These are phyloP conservation scores for Oceanodroma leucorhoa DNA, from an alignment of 2,797 vertebrate species.

Conservation along the genomic window DNA sequence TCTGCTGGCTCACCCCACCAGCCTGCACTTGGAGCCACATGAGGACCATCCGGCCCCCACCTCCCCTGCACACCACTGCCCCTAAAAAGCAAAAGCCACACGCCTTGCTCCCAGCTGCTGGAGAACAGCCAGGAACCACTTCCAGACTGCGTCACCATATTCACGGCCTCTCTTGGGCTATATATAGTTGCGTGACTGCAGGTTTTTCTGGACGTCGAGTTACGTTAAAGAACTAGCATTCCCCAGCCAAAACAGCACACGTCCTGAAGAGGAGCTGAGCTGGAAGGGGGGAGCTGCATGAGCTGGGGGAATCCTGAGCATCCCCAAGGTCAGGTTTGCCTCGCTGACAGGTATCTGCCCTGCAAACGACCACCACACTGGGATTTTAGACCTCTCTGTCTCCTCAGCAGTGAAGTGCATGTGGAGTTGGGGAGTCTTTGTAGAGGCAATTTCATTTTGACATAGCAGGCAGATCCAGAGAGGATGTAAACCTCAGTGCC, in stretches of 20 bases:
- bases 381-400: background rate
- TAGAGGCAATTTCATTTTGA: background rate
- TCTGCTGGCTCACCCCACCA: background rate
- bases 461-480: background rate
- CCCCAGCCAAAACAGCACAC: background rate
- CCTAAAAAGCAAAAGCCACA: background rate
- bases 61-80: background rate
- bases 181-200: slow-evolving; percentile 58
- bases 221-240: background rate
- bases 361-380: fast-evolving
- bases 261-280: background rate
- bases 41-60: background rate
- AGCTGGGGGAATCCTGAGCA: background rate
- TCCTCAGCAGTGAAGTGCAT: background rate
- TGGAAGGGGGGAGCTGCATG: fast-evolving
- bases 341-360: background rate
- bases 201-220: slow-evolving; percentile 25
- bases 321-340: background rate
- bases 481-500: background rate
- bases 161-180: slow-evolving; percentile 29
- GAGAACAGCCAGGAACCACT: slow-evolving; percentile 38
- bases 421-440: background rate
- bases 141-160: slow-evolving; percentile 29
- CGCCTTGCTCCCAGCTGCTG: slow-evolving; percentile 9
- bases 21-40: fast-evolving